Conservation (phyloP, 2,113 vertebrate genomes). For the Chaetorhynchus papuensis region DNA sequence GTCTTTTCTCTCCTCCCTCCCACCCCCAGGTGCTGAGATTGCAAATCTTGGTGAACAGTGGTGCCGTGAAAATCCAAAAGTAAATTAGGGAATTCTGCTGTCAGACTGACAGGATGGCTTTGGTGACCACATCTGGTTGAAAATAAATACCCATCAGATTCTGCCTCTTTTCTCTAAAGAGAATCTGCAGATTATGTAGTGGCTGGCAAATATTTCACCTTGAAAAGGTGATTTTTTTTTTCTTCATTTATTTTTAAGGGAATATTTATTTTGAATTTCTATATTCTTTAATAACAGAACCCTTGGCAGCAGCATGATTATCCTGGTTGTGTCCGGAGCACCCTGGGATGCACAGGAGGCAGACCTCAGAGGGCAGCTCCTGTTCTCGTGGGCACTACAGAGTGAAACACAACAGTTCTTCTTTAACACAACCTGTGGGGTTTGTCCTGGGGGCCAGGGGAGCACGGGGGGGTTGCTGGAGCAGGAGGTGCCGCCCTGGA, state of each 20-base stretch:
- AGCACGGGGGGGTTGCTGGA: neutral
- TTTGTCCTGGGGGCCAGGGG: neutral
- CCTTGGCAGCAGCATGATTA: neutral
- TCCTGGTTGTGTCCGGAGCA: neutral
- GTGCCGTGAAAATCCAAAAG: neutral
- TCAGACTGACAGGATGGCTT: neutral
- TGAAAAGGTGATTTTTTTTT: neutral
- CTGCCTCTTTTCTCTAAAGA: neutral
- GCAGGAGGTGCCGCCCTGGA: fast-evolving
- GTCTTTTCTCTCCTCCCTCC: neutral
- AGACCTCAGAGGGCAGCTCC: neutral
- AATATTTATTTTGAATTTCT: neutral
- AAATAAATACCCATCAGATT: neutral
- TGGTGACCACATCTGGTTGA: neutral
- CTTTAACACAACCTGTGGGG: too few species aligned
- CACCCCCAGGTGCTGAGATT: fast-evolving
- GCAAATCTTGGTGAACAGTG: neutral
- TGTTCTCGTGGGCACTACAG: fast-evolving
- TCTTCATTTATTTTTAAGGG: neutral
- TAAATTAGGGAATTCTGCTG: neutral
- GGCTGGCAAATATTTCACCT: neutral
- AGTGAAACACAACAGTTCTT: neutral
- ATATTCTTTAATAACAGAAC: neutral
- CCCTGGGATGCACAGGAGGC: neutral
- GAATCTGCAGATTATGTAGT: neutral